Evolutionary conservation across 2,797 vertebrate species (phyloP).

Genomic region (Schizopygopsis malacanthus): DNA sequence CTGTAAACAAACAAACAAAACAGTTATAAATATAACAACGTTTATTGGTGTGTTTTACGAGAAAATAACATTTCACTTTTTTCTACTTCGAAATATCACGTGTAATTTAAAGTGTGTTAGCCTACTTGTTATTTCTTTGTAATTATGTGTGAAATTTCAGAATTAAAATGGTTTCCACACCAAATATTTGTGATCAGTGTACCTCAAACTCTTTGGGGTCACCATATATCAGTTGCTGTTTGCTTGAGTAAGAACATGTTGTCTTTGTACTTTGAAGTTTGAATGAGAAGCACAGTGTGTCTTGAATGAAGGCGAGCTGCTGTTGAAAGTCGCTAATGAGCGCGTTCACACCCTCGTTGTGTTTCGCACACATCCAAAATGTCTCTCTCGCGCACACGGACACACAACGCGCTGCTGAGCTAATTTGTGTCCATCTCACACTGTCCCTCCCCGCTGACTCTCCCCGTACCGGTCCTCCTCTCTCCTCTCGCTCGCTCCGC

Average conservation of each 20-base stretch:
- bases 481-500: conserved; percentile 22
- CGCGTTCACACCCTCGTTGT: conserved; percentile 44
- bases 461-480: conserved; percentile 41
- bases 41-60: neutral
- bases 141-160: neutral
- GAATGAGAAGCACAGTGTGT: neutral
- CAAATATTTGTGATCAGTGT: neutral
- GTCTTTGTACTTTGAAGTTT: neutral
- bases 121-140: neutral
- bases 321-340: conserved; percentile 56
- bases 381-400: conserved; percentile 26
- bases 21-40: neutral
- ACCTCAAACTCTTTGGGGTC: neutral
- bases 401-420: conserved; percentile 20
- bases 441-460: conserved; percentile 27
- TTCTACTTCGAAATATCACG: no score
- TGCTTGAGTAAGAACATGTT: neutral
- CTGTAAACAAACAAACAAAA: neutral
- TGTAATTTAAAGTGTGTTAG: neutral
- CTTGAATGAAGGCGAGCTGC: conserved; percentile 27
- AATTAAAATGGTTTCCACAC: neutral
- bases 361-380: conserved; percentile 49
- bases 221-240: neutral
- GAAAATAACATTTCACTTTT: no score
- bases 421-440: conserved; percentile 31